Evolutionary conservation across 2,888 invertebrate species (phyloP).

Genomic region (Megamerina dolium): DNA sequence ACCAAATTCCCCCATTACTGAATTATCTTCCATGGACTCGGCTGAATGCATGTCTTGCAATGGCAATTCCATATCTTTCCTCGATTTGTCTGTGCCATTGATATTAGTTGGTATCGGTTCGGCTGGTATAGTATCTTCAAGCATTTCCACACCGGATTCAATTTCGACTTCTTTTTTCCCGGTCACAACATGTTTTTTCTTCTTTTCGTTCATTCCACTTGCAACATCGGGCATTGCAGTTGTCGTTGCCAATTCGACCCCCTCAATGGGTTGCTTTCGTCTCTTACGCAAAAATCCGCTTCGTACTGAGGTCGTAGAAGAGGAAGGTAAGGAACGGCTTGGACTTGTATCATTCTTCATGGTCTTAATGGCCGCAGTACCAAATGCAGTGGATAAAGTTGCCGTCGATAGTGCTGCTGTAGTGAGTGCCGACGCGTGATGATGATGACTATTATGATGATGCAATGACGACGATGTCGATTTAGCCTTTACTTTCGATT

Average conservation of each 20-base stretch:
- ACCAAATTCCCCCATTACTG: too few relatives aligned
- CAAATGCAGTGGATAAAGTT: slow-evolving; percentile 5
- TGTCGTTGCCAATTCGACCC: slow-evolving; percentile 22
- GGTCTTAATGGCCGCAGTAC: slow-evolving; percentile 7
- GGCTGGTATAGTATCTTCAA: slow-evolving; percentile 43
- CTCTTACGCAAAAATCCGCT: slow-evolving; percentile 35
- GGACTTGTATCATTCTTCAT: slow-evolving; percentile 31
- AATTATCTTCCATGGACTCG: background rate
- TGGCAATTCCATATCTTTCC: slow-evolving; percentile 20
- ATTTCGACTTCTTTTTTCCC: slow-evolving; percentile 44
- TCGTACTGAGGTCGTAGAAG: slow-evolving; percentile 23
- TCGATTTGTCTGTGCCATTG: background rate
- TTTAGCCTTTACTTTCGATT: slow-evolving; percentile 43
- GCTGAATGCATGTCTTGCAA: slow-evolving; percentile 1
- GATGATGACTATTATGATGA: slow-evolving; percentile 9
- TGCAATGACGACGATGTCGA: background rate
- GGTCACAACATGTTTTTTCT: slow-evolving; percentile 29
- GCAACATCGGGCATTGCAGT: background rate
- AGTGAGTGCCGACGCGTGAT: slow-evolving; percentile 13
- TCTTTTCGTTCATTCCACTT: slow-evolving; percentile 1
- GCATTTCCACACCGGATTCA: slow-evolving; percentile 47
- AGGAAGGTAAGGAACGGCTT: slow-evolving; percentile 17
- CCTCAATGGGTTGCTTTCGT: slow-evolving; percentile 26
- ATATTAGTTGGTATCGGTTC: slow-evolving; percentile 2
- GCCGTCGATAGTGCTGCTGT: slow-evolving; percentile 17